These are phyloP conservation scores for Drosophila paramelanica DNA, from an alignment of 2,888 invertebrate genomes.

Conservation along the genomic window DNA sequence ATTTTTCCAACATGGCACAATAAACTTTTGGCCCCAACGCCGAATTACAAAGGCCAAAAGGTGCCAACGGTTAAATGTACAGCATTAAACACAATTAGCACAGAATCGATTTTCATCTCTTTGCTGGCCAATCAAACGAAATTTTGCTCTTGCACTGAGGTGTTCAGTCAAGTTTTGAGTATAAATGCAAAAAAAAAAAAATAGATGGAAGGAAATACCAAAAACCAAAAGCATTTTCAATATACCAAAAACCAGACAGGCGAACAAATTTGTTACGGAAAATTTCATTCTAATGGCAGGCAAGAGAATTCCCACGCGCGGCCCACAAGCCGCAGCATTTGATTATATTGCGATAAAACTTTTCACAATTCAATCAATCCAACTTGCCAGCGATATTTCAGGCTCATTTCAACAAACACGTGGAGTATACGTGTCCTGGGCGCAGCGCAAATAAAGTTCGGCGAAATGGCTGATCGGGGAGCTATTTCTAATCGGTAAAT, in stretches of 20 bases:
- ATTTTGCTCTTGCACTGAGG: constrained; percentile 25
- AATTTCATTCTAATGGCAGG: constrained; percentile 49
- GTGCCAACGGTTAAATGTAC: constrained; percentile 20
- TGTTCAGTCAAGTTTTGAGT: constrained; percentile 38
- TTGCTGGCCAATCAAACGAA: constrained; percentile 55
- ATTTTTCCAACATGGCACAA: constrained; percentile 28
- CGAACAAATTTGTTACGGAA: constrained; percentile 35
- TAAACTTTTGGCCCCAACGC: constrained; percentile 17
- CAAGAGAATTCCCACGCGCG: constrained; percentile 56
- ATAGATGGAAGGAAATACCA: constrained; percentile 2
- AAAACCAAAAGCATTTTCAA: constrained; percentile 52
- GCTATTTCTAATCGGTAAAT: not conserved
- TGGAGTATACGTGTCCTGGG: constrained; percentile 63
- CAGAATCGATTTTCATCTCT: constrained; percentile 71
- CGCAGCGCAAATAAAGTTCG: constrained; percentile 15
- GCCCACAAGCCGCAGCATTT: constrained; percentile 67
- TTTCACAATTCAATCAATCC: constrained; percentile 78
- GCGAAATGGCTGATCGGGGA: not conserved
- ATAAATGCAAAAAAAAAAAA: constrained; percentile 4
- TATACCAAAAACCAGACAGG: constrained; percentile 44
- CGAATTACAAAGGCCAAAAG: constrained; percentile 37
- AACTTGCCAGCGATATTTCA: constrained; percentile 32
- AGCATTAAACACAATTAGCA: constrained; percentile 64
- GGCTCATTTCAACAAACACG: constrained; percentile 16
- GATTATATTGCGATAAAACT: constrained; percentile 73